A percentile compares a stretch with the other conserved stretches of the same genome.
Conservation (phyloP, 2,888 invertebrate species). For the Monoplex corrugatus region DNA sequence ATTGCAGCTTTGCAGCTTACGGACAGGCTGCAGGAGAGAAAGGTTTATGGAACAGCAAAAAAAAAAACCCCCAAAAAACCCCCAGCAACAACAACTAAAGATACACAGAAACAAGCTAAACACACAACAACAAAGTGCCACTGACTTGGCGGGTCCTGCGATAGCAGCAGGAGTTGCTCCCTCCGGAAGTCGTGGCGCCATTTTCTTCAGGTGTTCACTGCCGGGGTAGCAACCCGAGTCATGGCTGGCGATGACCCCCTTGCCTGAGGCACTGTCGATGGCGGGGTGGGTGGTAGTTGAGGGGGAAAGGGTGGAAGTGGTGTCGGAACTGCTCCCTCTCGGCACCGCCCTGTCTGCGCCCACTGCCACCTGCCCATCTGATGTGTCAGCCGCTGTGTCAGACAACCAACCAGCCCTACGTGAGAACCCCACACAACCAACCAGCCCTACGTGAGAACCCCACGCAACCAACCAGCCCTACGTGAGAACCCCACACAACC, state of each 20-base stretch:
- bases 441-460: too few relatives aligned
- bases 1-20: too few relatives aligned
- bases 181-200: constrained; percentile 13
- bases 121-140: background rate
- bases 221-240: constrained; percentile 81
- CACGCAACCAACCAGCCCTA: too few relatives aligned
- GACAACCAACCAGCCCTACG: background rate
- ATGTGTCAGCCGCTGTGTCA: constrained; percentile 58
- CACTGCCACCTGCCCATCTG: constrained; percentile 52
- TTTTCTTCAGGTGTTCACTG: constrained; percentile 70
- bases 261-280: constrained; percentile 58
- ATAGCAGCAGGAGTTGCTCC: constrained; percentile 32
- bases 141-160: background rate
- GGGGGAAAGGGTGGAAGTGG: constrained; percentile 62
- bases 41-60: background rate
- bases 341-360: constrained; percentile 50
- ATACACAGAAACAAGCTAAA: too few relatives aligned
- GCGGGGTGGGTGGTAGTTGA: constrained; percentile 46
- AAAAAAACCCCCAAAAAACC: too few relatives aligned
- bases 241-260: constrained; percentile 75
- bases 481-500: too few relatives aligned
- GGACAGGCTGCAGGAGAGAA: background rate
- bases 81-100: too few relatives aligned
- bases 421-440: background rate
- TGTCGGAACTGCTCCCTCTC: constrained; percentile 58